Evolutionary conservation across 2,113 vertebrate species (phyloP), one percentile per base, ranked within the genome.

Genomic region (Neomonachus schauinslandi): DNA sequence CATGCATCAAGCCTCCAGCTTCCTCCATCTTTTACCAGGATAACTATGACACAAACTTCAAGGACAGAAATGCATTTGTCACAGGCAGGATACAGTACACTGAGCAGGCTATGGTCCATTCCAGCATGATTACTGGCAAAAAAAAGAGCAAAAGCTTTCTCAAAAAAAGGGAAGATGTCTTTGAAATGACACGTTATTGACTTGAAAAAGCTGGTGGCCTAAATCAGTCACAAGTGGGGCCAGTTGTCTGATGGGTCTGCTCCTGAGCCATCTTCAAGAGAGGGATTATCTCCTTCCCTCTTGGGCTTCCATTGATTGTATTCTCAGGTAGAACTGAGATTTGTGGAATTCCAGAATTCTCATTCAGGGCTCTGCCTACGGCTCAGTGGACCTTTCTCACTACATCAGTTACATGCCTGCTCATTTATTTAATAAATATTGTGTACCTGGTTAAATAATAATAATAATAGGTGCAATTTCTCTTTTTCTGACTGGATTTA

Each of bases 21-120:
- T 99, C 99, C 96, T 99, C 99, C 95, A 99, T 99, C 98, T 99
- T 99, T 99, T 99, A 99, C 99, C 99, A 99, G 99, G 99, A 99
- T 28, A 99, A 99, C 97, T 99, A 99, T 98, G 99, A 99, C 99
- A 99, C 99, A 36, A 99, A 99, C 98, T 99, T 99, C 97, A 99
- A 99, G 96, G 99, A 99, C 98, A 99, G 99, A 98, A 99, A 99
- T 95, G 99, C 99, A 1, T 99, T 99, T 98, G 99, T 99, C 97
- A 99, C 99, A 0, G 99, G 99, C 90, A 99, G 99, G 4, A 99
- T 99, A 94, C 99, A 99, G 77, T 99, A 99, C 98, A 99, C 99
- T 55, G 99, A 99, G 98, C 99, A 99, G 98, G 99, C 99, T 0
- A 99, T 99, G 0, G 99, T 99, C 89, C 99, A 99, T 98, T 99